These are phyloP conservation scores for Leptogaster cylindrica DNA, from an alignment of 2,888 invertebrate genomes.

Conservation along the genomic window DNA sequence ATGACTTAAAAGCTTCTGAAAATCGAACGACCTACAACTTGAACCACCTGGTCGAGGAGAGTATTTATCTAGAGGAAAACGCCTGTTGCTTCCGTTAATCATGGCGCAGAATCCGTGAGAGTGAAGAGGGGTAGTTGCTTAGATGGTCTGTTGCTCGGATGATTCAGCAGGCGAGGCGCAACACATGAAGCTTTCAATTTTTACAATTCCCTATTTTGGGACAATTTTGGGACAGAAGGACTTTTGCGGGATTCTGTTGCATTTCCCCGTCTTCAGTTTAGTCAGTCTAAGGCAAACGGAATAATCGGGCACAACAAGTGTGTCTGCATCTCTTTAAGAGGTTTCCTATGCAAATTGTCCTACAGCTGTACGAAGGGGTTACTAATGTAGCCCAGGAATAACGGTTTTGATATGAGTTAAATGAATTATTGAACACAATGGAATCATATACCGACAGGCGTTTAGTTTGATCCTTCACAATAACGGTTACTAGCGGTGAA, in stretches of 20 bases:
- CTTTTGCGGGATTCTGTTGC: constrained; percentile 1
- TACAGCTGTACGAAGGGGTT: background rate
- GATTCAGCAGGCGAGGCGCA: background rate
- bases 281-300: constrained; percentile 63
- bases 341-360: constrained; percentile 17
- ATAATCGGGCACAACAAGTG: constrained; percentile 62
- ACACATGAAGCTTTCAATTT: constrained; percentile 28
- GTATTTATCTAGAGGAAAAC: constrained; percentile 14
- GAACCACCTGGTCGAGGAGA: constrained; percentile 1
- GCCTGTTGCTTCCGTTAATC: constrained; percentile 13
- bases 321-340: constrained; percentile 50
- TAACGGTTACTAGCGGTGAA: constrained; percentile 7
- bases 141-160: constrained; percentile 23
- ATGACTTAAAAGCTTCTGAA: constrained; percentile 20
- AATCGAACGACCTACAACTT: constrained; percentile 18
- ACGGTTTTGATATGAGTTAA: background rate
- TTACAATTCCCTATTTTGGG: background rate
- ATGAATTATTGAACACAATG: background rate
- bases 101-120: constrained; percentile 8
- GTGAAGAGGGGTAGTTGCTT: background rate
- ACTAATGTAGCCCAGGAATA: constrained; percentile 1
- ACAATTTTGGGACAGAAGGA: constrained; percentile 11
- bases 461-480: background rate
- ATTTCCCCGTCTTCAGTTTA: constrained; percentile 57
- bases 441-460: background rate